Percentiles rank a stretch among this genome's conserved stretches.
These are phyloP conservation scores for Eumacrocentrus americanus DNA, from an alignment of 2,888 invertebrate genomes.

Conservation along the genomic window DNA sequence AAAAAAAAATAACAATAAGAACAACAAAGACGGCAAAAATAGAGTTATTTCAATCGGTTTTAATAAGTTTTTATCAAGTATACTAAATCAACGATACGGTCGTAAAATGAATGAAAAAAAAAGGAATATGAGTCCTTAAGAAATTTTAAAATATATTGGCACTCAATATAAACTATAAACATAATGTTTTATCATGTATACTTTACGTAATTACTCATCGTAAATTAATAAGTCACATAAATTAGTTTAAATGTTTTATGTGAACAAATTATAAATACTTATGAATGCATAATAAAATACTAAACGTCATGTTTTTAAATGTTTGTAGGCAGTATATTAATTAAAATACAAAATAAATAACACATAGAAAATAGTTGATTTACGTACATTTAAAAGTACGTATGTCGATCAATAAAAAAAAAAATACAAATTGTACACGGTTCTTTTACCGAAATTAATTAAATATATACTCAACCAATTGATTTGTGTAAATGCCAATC, in stretches of 20 bases:
- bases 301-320: neutral
- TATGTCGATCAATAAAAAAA: neutral
- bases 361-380: constrained; percentile 3
- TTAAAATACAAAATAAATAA: constrained; percentile 42
- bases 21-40: no score
- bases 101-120: no score
- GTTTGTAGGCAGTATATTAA: neutral
- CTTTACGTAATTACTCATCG: neutral
- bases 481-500: constrained; percentile 22
- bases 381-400: constrained; percentile 8
- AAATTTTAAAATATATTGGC: neutral
- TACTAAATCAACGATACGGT: no score
- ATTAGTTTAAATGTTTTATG: neutral
- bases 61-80: neutral
- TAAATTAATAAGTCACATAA: neutral
- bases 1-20: no score
- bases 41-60: constrained; percentile 7
- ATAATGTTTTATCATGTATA: neutral
- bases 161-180: neutral
- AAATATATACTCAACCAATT: neutral
- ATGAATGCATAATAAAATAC: neutral
- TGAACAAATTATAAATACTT: neutral
- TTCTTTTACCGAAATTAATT: neutral
- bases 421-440: neutral
- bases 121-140: neutral